Evolutionary conservation across 2,113 vertebrate genomes (phyloP), one percentile per base, ranked within the genome.

Genomic region (Coregonus clupeaformis): DNA sequence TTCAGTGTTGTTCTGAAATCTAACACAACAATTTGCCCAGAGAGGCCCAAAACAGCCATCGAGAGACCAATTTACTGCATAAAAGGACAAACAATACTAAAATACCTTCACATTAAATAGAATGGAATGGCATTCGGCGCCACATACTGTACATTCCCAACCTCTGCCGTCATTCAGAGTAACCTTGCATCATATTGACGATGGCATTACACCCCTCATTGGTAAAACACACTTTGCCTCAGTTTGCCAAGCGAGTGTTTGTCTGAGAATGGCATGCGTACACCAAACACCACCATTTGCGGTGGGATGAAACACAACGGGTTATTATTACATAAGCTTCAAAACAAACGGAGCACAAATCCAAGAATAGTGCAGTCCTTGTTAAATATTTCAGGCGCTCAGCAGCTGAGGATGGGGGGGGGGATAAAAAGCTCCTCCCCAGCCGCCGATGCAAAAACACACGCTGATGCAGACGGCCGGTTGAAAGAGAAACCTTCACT

Each of bases 341-440:
- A 88, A 80, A 83, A 90, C 88, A 89, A 91, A 90, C 86, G 68
- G 73, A 89, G 84, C 86, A 75, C 88, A 86, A 89, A 80, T 84
- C 88, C 89, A 89, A 90, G 91, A 91, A 91, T 90, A 92, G 87
- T 89, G 82, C 81, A 78, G 82, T 87, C 85, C 77, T 83, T 85
- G 84, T 88, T 91, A 88, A 91, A 92, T 91, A 89, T 90, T 91
- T 91, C 83, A 90, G 85, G 87, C 84, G 82, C 87, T 89, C 77
- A 57, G 86, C 89, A 89, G 88, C 89, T 90, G 90, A 85, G 77
- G 77, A 73, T 42, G 36, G 9, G 36, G 36, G 27, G 49, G 74
- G 81, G 72, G 88, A 82, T 87, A 86, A 87, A 88, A 89, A 82
- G 83, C 73, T 82, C 78, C 80, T 77, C 83, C 64, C 66, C 72